Evolutionary conservation across 2,113 vertebrate genomes (phyloP), one percentile per base, ranked within the genome.

Genomic region (Climacteris rufus): DNA sequence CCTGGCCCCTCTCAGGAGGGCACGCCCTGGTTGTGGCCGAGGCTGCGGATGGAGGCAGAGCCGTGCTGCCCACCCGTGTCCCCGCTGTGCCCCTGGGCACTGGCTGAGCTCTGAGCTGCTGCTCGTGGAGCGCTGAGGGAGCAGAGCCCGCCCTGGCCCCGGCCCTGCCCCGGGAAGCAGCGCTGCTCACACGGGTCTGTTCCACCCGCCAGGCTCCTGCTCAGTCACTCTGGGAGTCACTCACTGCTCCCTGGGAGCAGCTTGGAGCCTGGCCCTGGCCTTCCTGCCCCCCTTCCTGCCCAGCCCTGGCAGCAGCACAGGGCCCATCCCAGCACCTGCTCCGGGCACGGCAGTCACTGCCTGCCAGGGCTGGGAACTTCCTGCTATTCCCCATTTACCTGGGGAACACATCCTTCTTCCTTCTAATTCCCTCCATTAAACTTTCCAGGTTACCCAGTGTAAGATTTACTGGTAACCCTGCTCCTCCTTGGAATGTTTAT

Each of bases 151-250:
- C n/a, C n/a, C n/a, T n/a, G n/a, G n/a, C n/a, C n/a, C 52, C 33
- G 30, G 42, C 79, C 35, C 71, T 30, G 33, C 68, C 52, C 10
- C 1, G 11, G 35, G n/a, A 37, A 78, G 60, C 8, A 4, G 1
- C 0, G 0, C 56, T 39, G 45, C 60, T 35, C 0, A 0, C 33
- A 2, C 17, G 6, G 77, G 66, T 10, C 25, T 22, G 22, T 17
- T 83, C 77, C 63, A 40, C 44, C 90, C 69, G 76, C 87, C 57
- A 31, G 53, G n/a, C 80, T 89, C 83, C 68, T 87, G 83, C 80
- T 91, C 87, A 91, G 87, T 87, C 87, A 89, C 54, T 59, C 4
- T 0, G n/a, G n/a, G n/a, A 91, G 87, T 87, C 87, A 89, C 54
- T 59, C 4, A n/a, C n/a, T 0, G 68, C 64, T 71, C 45, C 63